These are phyloP conservation scores for Clytia hemisphaerica DNA, from an alignment of 30 jellyfish, hydroid and myxozoan genomes.

Conservation along the genomic window DNA sequence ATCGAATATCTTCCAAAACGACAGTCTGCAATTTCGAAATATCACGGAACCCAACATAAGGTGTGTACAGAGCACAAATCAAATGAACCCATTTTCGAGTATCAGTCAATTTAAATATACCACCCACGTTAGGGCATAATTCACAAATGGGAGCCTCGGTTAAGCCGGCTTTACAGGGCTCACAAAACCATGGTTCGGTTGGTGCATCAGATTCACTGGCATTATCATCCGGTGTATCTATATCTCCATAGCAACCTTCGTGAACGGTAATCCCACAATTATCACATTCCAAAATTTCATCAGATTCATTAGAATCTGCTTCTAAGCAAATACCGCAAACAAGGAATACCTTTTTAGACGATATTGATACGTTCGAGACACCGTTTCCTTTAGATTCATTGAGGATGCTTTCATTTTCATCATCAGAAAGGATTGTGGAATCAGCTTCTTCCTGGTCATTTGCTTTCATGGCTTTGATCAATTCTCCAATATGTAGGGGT, in stretches of 20 bases:
- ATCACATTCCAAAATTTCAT: conserved; percentile 91
- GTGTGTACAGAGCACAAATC: conserved; percentile 90
- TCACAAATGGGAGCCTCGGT: conserved; percentile 54
- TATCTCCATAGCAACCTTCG: conserved; percentile 97
- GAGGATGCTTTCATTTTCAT: conserved; percentile 4
- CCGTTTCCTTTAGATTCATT: neutral
- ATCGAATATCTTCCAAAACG: conserved; percentile 67
- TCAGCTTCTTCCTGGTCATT: neutral
- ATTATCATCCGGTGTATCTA: conserved; percentile 43
- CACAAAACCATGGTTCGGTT: conserved; percentile 98
- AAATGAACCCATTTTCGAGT: conserved; percentile 93
- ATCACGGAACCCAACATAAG: conserved; percentile 84
- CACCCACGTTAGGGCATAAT: conserved; percentile 89
- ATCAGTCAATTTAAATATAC: conserved; percentile 75
- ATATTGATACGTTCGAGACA: neutral
- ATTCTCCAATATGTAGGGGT: neutral
- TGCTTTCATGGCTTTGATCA: neutral
- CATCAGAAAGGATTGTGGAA: conserved; percentile 6
- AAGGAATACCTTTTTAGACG: conserved; percentile 5
- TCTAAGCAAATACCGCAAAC: conserved; percentile 87
- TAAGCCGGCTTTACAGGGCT: conserved; percentile 85
- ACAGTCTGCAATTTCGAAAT: conserved; percentile 69
- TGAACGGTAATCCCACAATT: conserved; percentile 87
- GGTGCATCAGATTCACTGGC: conserved; percentile 78
- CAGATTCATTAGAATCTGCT: conserved; percentile 67